Conservation (phyloP, 2,888 invertebrate species). For the Crematogaster levior region DNA sequence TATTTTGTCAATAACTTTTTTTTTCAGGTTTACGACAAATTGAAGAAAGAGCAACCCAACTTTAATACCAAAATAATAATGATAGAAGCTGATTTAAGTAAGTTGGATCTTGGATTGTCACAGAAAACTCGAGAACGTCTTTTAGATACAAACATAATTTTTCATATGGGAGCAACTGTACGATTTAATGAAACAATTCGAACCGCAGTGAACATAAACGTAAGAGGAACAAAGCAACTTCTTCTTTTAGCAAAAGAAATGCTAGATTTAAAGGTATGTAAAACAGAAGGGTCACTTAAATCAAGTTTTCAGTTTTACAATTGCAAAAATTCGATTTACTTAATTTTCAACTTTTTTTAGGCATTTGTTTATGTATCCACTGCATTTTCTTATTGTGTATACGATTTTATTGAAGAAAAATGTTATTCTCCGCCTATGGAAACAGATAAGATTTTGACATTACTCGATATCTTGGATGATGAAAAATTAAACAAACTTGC, state of each 20-base stretch:
- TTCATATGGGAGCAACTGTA: conserved; percentile 93
- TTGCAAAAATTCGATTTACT: not conserved
- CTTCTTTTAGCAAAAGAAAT: conserved; percentile 89
- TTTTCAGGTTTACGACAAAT: conserved; percentile 86
- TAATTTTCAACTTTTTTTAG: conserved; percentile 65
- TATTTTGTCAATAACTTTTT: not conserved
- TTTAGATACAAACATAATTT: conserved; percentile 88
- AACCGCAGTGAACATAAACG: conserved; percentile 89
- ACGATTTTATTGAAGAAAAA: conserved; percentile 80
- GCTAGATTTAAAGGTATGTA: conserved; percentile 88
- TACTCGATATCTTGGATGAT: conserved; percentile 80
- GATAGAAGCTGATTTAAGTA: conserved; percentile 87
- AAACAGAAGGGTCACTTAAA: not conserved
- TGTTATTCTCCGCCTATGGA: conserved; percentile 80
- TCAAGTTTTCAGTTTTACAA: not conserved
- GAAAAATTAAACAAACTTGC: conserved; percentile 74
- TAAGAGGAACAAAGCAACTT: conserved; percentile 89
- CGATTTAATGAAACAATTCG: conserved; percentile 91
- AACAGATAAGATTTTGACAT: conserved; percentile 77
- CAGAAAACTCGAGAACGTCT: conserved; percentile 86
- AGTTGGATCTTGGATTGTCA: conserved; percentile 87
- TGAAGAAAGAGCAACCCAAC: conserved; percentile 86
- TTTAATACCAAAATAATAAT: conserved; percentile 87
- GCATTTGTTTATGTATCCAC: conserved; percentile 83
- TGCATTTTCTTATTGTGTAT: conserved; percentile 81